Conservation (phyloP, 53 echinoderm and acorn worm genomes). For the Mesocentrotus franciscanus region DNA sequence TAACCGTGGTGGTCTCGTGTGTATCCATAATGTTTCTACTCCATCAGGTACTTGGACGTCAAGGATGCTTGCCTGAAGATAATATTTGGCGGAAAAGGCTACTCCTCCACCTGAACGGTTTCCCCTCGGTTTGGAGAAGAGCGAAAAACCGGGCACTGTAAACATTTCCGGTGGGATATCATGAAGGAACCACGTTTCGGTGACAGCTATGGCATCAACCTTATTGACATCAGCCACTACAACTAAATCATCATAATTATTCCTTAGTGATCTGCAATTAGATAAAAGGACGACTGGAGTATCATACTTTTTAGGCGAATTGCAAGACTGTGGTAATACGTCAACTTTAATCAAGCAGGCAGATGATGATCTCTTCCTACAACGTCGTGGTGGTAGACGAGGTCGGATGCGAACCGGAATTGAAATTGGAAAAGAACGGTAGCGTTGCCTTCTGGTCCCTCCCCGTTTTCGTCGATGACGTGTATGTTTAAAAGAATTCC, state of each 20-base stretch:
- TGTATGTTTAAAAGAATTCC: not conserved
- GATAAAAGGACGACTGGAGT: not conserved
- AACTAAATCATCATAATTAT: not conserved
- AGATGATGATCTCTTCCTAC: not conserved
- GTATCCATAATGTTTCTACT: not conserved
- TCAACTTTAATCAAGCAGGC: not conserved
- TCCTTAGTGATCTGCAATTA: slow-evolving; percentile 29
- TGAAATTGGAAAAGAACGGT: not conserved
- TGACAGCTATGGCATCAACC: not conserved
- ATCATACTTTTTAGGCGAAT: not conserved
- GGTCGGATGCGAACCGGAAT: not conserved
- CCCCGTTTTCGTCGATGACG: not conserved
- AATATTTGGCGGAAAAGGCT: not conserved
- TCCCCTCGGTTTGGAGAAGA: not conserved
- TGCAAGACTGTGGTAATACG: not conserved
- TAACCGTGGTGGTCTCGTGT: slow-evolving; percentile 5
- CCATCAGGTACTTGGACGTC: not conserved
- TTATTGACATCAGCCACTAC: slow-evolving; percentile 5
- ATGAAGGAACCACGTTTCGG: not conserved
- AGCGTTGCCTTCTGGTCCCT: not conserved
- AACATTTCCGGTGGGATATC: not conserved
- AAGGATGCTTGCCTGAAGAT: slow-evolving; percentile 5
- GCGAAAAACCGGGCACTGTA: not conserved
- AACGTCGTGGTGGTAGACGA: not conserved
- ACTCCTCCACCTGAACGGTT: slow-evolving; percentile 3